Evolutionary conservation across 2,113 vertebrate genomes (phyloP).

Genomic region (Pelvicachromis taeniatus): DNA sequence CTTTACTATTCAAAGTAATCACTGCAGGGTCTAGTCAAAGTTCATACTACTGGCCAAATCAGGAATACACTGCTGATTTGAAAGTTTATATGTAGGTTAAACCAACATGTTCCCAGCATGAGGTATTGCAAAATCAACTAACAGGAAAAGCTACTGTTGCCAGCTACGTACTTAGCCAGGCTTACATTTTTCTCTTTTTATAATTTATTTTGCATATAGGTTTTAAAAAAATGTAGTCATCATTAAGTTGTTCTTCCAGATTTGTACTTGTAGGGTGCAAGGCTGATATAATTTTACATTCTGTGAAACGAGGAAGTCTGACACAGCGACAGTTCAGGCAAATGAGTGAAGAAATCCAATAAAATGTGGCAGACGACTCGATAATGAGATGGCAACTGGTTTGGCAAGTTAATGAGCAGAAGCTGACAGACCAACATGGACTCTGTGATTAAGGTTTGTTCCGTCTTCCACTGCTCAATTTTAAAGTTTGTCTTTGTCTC

Average conservation of each 20-base stretch:
- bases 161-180: not conserved
- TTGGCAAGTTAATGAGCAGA: conserved; percentile 30
- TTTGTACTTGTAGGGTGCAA: not conserved
- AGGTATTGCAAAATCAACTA: not conserved
- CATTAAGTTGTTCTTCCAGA: not conserved
- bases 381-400: conserved; percentile 1
- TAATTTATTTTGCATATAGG: not conserved
- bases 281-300: not conserved
- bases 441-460: not conserved
- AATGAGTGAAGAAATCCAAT: conserved; percentile 56
- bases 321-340: not conserved
- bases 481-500: conserved; percentile 24
- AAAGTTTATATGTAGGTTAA: conserved; percentile 44
- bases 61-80: not conserved
- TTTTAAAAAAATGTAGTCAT: not conserved
- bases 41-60: conserved; percentile 2
- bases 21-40: conserved; percentile 30
- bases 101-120: not conserved
- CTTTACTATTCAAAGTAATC: conserved; percentile 44
- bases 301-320: not conserved
- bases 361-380: conserved; percentile 9
- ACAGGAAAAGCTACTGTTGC: not conserved
- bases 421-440: conserved; percentile 3
- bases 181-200: not conserved
- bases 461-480: not conserved